Evolutionary conservation across 1,140 invertebrate species (phyloP), one percentile per base, ranked within the genome.

Genomic region (Lepidurus apus): DNA sequence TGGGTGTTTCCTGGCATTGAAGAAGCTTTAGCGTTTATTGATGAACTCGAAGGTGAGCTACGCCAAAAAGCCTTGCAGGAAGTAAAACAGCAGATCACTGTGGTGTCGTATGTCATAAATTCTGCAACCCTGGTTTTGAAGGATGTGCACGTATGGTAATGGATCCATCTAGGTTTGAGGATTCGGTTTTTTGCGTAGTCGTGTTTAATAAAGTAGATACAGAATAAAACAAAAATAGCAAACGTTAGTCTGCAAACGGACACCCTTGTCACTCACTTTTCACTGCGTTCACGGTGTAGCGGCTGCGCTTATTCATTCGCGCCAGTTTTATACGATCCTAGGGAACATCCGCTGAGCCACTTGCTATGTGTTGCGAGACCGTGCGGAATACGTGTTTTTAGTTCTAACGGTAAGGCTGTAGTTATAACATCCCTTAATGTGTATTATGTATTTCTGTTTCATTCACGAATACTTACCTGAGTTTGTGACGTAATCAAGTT

Each of bases 1-100:
- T 79, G 73, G 73, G 43, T 78, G 26, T 74, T 79, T 26, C 78
- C 78, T 2, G 44, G 78, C 21, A 74, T 79, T 42, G 43, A 74
- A 47, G 78, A 79, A 75, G 73, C 74, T 17, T 43, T 79, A 11
- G 43, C 74, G 21, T 44, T 77, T 26, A 17, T 74, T 78, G 74
- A 17, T 43, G 43, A 43, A 34, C 11, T 74, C 17, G 73, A 47
- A 10, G 74, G 43, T 75, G 21, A 17, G 2, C 21, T 78, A 24
- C 43, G 47, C 43, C 4, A 77, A 43, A 34, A 42, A 77, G 76
- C 43, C 21, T 45, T 77, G 13, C 43, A 45, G 44, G 76, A 77
- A 77, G 76, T 45, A 43, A 77, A 45, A 43, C 44, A 34, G 42
- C 53, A 65, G 13, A 65, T 65, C 53, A n/a, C 53, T 7, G 53